phyloP scores from a whole-genome alignment of 1,140 invertebrate species.

The Drosophila sp. region DNA sequence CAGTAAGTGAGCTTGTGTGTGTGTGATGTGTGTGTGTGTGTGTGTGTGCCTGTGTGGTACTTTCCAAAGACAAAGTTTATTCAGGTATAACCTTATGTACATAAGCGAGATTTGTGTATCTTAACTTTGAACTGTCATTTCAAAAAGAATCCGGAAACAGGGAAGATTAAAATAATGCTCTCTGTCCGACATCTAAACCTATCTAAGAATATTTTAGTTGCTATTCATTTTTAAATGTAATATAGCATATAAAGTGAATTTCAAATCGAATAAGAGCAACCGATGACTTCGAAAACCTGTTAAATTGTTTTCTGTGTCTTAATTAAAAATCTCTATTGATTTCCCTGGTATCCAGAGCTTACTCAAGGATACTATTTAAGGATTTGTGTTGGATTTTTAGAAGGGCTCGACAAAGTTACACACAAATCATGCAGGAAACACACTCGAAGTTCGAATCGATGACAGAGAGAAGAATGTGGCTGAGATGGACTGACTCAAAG shows the following conservation, averaged over 20 bases:
- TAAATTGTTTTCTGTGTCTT: too few relatives aligned
- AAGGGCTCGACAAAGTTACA: constrained; percentile 7
- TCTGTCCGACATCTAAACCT: too few relatives aligned
- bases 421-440: constrained; percentile 30
- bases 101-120: constrained; percentile 1
- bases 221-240: too few relatives aligned
- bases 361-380: too few relatives aligned
- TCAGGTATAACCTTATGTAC: constrained; percentile 20
- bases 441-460: constrained; percentile 22
- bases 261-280: too few relatives aligned
- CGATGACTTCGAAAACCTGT: too few relatives aligned
- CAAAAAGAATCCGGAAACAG: background rate
- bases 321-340: too few relatives aligned
- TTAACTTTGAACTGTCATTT: background rate
- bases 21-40: too few relatives aligned
- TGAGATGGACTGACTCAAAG: constrained; percentile 17
- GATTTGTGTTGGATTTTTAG: background rate
- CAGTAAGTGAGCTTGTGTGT: too few relatives aligned
- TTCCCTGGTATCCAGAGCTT: too few relatives aligned
- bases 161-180: background rate
- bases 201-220: too few relatives aligned
- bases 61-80: constrained; percentile 12
- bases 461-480: constrained; percentile 12
- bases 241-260: too few relatives aligned
- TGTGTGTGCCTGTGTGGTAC: constrained; percentile 33